phyloP scores from a whole-genome alignment of 2,888 invertebrate species.

The Tupiocoris notatus region DNA sequence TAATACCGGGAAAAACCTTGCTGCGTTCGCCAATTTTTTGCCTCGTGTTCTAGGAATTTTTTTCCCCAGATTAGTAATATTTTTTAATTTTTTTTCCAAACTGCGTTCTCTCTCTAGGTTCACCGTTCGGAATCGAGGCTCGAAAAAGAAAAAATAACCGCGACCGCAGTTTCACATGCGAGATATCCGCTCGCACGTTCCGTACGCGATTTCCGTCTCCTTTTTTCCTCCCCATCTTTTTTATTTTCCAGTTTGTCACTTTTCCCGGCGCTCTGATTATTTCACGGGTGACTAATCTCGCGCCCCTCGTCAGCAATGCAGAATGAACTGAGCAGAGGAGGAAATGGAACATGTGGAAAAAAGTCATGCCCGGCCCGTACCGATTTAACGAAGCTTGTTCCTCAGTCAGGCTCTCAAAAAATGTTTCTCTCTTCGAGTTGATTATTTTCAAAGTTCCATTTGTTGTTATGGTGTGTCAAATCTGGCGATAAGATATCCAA shows the following conservation, averaged over 20 bases:
- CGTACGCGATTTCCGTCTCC: neutral
- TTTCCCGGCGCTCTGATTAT: neutral
- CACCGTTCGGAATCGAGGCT: too few species aligned
- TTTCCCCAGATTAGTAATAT: too few species aligned
- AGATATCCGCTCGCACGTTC: neutral
- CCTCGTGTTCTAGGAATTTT: too few species aligned
- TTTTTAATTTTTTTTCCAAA: too few species aligned
- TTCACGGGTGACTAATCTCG: neutral
- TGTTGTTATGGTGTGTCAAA: too few species aligned
- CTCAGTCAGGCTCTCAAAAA: neutral
- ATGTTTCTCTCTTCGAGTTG: neutral
- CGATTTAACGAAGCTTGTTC: neutral
- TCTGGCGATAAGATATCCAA: too few species aligned
- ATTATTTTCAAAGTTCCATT: too few species aligned
- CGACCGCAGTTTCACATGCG: too few species aligned
- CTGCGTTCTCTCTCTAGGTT: too few species aligned
- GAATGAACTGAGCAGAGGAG: neutral
- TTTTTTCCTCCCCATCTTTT: neutral
- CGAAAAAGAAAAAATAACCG: too few species aligned
- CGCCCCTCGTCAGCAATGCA: neutral
- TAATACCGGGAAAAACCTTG: too few species aligned
- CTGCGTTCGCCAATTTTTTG: too few species aligned
- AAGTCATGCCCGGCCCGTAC: neutral
- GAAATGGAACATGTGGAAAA: neutral
- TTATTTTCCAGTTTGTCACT: neutral